Evolutionary conservation across 2,888 invertebrate genomes (phyloP), one percentile per base, ranked within the genome.

Genomic region (Drosophila dives): DNA sequence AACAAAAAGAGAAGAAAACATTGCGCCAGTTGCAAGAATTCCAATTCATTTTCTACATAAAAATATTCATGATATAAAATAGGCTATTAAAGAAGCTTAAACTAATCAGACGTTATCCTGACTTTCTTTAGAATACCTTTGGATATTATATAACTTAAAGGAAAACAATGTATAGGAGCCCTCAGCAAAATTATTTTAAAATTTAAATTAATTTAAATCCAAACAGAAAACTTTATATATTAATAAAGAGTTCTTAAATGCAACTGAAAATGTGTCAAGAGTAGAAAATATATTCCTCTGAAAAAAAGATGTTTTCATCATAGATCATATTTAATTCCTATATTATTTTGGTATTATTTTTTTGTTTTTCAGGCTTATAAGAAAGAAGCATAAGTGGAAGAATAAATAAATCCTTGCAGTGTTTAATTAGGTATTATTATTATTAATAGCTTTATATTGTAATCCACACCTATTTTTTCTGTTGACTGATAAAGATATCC

Each of bases 131-230:
- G 15, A 42, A 20, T 42, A 20, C 3, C 0, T 20, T 20, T 20
- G 6, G 6, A 42, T 42, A 42, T 12, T 23, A n/a, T 23, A 1
- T 23, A 23, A 2, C 23, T 23, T 23, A 23, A 23, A 23, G 23
- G 1, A 2, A 23, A 23, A 23, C 2, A 0, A 15, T 0, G 15
- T 36, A 7, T 15, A 1, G 15, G 15, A 3, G 0, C 12, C 12
- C 6, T 15, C 36, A 36, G 36, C 15, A 36, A 15, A 6, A 38
- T 38, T n/a, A n/a, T n/a, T n/a, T n/a, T n/a, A n/a, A n/a, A n/a
- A n/a, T n/a, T 38, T 17, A 0, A 38, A 38, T 7, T 15, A 17
- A 36, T 36, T 36, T 17, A 17, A 38, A 15, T 36, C 7, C 7
- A 36, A 17, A 0, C 36, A 36, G 17, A 6, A 17, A 38, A 0